phyloP scores from a whole-genome alignment of 1,140 invertebrate species.

The Zaprionus lachaisei region DNA sequence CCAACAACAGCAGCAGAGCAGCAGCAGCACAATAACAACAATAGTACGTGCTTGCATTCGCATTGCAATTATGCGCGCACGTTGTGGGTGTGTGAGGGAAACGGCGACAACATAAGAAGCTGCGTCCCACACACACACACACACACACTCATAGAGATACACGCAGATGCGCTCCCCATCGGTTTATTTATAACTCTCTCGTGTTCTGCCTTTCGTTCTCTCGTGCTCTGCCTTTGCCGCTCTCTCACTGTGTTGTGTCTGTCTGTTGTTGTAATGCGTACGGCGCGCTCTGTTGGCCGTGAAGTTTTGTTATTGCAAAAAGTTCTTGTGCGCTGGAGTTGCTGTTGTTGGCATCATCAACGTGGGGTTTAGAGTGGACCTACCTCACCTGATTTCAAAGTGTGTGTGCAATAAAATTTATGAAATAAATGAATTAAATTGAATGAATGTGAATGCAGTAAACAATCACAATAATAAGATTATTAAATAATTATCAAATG shows the following conservation, averaged over 20 bases:
- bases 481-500: not conserved
- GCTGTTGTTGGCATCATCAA: conserved; percentile 37
- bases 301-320: conserved; percentile 61
- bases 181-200: conserved; percentile 71
- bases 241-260: conserved; percentile 28
- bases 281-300: conserved; percentile 67
- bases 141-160: not conserved
- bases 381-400: not conserved
- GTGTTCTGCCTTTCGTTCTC: conserved; percentile 23
- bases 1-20: conserved; percentile 16
- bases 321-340: conserved; percentile 41
- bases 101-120: conserved; percentile 47
- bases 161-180: conserved; percentile 27
- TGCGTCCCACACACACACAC: conserved; percentile 32
- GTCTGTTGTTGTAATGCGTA: conserved; percentile 46
- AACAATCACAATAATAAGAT: not conserved
- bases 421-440: too few relatives aligned
- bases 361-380: conserved; percentile 58
- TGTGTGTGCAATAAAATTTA: not conserved
- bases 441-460: not conserved
- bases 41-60: conserved; percentile 35
- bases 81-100: conserved; percentile 54
- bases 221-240: conserved; percentile 14
- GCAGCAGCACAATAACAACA: conserved; percentile 16
- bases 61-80: conserved; percentile 57